Evolutionary conservation across 1,140 invertebrate species (phyloP), one percentile per base, ranked within the genome.

Genomic region (Eupeodes corollae): DNA sequence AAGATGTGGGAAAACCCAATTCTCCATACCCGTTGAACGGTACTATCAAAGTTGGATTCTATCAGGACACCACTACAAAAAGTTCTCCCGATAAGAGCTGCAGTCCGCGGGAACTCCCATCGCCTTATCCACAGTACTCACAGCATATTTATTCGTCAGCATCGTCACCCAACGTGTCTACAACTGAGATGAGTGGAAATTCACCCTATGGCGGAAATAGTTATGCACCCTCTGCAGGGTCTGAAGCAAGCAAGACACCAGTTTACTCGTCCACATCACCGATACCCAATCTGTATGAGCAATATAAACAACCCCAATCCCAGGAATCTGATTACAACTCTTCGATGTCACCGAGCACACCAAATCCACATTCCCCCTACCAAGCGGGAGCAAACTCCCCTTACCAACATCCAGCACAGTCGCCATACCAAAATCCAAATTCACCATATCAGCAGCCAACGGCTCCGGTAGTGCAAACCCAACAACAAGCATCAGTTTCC

Each of bases 11-110:
- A 49, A 79, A 79, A 53, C 75, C 76, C 50, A 72, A 76, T 2
- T 79, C 80, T 39, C 76, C 80, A 0, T 76, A 77, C 56, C 79
- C 81, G 6, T 72, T 82, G 15, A 83, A 83, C 63, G 82, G 81
- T 2, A 77, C 82, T 15, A 80, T 86, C 3, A 75, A 82, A 49
- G 83, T 83, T 33, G 83, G 83, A 3, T 86, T 86, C 58, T 86
- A 86, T 63, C 83, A 86, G 67, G 83, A 86, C 52, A 85, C 81
- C 1, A 79, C 79, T 18, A 77, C 79, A 2, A 80, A 81, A 67
- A 81, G 78, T 52, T 82, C 79, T 53, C 81, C 82, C 2, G 81
- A 84, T 46, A 83, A 83, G 59, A 81, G 79, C 53, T 80, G 78
- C 56, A 81, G 79, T 58, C 79, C 79, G 8, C 67, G 76, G 5